These are phyloP conservation scores for Camptogramma bilineatum DNA, from an alignment of 2,888 invertebrate species.

Conservation along the genomic window DNA sequence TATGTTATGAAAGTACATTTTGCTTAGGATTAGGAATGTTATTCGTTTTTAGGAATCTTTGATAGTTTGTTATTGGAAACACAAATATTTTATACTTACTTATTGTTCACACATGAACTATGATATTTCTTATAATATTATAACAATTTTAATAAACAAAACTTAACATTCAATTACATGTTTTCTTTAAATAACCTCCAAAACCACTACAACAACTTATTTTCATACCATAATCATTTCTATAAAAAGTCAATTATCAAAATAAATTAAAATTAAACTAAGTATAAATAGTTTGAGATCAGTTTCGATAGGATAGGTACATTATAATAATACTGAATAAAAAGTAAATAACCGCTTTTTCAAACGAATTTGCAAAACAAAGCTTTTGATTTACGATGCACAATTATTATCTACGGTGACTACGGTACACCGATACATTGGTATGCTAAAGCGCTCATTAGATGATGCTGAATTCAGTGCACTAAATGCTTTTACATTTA, in stretches of 20 bases:
- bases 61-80: conserved; percentile 21
- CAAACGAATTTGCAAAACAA: background rate
- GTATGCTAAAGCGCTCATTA: no score
- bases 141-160: conserved; percentile 43
- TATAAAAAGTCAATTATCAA: background rate
- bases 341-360: background rate
- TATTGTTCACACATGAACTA: conserved; percentile 39
- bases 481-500: no score
- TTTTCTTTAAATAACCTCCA: background rate
- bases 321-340: conserved; percentile 9
- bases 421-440: background rate
- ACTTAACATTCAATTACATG: conserved; percentile 21
- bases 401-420: background rate
- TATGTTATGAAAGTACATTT: conserved; percentile 1
- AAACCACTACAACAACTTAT: background rate
- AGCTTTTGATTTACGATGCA: background rate
- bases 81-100: conserved; percentile 22
- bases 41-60: conserved; percentile 18
- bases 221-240: background rate
- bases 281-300: conserved; percentile 7
- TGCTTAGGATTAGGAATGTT: conserved; percentile 12
- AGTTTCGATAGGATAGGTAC: background rate
- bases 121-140: conserved; percentile 36
- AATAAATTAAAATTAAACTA: background rate
- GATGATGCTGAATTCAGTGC: no score